phyloP scores from a whole-genome alignment of 1,140 invertebrate species.

The Bombus soroeensis region DNA sequence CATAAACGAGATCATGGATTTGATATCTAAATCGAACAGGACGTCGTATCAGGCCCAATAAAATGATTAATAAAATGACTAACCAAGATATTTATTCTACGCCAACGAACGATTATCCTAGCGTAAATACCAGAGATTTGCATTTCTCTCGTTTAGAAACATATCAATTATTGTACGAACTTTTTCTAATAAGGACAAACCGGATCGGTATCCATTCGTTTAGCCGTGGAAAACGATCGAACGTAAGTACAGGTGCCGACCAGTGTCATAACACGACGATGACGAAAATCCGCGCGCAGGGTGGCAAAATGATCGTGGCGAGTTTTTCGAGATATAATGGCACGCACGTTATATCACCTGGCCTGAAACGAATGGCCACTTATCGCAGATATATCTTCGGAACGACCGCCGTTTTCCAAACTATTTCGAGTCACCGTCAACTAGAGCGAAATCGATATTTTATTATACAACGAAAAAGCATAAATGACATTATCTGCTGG shows the following conservation, averaged over 20 bases:
- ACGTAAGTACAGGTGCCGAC: background rate
- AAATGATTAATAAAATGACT: background rate
- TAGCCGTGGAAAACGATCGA: background rate
- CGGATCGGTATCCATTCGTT: background rate
- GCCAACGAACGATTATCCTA: background rate
- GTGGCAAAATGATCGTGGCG: background rate
- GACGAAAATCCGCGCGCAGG: background rate
- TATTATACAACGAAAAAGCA: background rate
- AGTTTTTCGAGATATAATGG: background rate
- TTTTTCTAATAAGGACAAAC: background rate
- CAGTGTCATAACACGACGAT: background rate
- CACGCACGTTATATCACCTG: background rate
- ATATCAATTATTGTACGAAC: background rate
- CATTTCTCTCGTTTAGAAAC: slow-evolving; percentile 9
- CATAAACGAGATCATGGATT: background rate
- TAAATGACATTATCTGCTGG: background rate
- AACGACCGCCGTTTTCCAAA: background rate
- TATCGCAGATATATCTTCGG: background rate
- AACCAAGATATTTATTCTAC: background rate
- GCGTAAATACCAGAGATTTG: background rate
- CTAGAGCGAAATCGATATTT: slow-evolving; percentile 1
- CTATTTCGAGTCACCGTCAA: background rate
- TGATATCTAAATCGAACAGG: slow-evolving; percentile 10
- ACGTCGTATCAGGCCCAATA: background rate
- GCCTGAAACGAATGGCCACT: background rate